Percentiles rank a stretch among this genome's conserved stretches.
phyloP scores from a whole-genome alignment of 2,797 vertebrate genomes.

The Rachycentron canadum region DNA sequence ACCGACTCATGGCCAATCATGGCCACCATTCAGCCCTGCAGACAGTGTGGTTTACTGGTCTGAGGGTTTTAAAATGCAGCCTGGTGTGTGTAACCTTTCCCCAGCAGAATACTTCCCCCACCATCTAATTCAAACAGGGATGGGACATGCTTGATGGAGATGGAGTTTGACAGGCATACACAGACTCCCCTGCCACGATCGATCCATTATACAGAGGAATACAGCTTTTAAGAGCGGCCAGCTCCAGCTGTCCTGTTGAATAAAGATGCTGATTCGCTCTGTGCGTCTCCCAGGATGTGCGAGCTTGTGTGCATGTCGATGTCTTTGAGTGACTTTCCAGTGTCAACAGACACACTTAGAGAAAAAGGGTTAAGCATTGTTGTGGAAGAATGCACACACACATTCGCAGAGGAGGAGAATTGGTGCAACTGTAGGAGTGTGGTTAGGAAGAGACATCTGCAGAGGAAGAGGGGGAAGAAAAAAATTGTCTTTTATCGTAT shows the following conservation, averaged over 20 bases:
- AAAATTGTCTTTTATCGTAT: slow-evolving; percentile 13
- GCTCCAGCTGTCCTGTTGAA: slow-evolving; percentile 61
- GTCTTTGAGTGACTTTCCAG: slow-evolving; percentile 49
- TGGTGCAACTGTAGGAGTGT: slow-evolving; percentile 35
- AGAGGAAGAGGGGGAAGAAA: background rate
- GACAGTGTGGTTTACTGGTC: slow-evolving; percentile 9
- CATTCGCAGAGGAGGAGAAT: background rate
- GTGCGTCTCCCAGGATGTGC: slow-evolving; percentile 27
- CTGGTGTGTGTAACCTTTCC: slow-evolving; percentile 62
- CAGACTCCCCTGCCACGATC: slow-evolving; percentile 45
- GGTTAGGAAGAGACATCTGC: slow-evolving; percentile 38
- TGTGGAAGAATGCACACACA: slow-evolving; percentile 29
- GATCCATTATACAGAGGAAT: slow-evolving; percentile 65
- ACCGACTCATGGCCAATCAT: slow-evolving; percentile 44
- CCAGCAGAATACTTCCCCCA: slow-evolving; percentile 29
- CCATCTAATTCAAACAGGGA: slow-evolving; percentile 43
- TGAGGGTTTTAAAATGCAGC: slow-evolving; percentile 54
- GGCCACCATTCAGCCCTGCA: slow-evolving; percentile 9
- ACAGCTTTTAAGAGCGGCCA: slow-evolving; percentile 55
- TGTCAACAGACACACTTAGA: slow-evolving; percentile 31
- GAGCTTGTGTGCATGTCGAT: slow-evolving; percentile 11
- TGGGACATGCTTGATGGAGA: slow-evolving; percentile 46
- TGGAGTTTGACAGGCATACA: slow-evolving; percentile 66
- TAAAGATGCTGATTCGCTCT: slow-evolving; percentile 58
- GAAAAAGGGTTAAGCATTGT: slow-evolving; percentile 37